Base-by-base conservation (phyloP, 2,888 invertebrate genomes). In the Tachina fera region DNA sequence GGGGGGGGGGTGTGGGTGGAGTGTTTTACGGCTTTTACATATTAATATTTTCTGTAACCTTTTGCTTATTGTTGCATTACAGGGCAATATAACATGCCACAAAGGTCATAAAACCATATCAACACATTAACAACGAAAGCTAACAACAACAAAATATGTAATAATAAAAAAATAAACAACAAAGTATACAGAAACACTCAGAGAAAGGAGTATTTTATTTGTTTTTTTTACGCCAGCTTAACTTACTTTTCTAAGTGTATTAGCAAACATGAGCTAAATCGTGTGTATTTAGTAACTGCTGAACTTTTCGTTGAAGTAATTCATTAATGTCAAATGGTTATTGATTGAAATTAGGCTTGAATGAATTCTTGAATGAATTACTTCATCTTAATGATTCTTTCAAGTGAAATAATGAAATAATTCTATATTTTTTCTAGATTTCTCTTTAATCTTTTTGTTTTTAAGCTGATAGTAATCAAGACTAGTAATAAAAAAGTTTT, bases 61-160 rank as follows among this genome's bases (percentile, higher is more conserved):
- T 31, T 43, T 60, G 43, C 53, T 71, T 79, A 78, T 19, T 72
- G 72, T 47, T 19, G 71, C 68, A 63, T 47, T 56, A 76, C 77
- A 72, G 79, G 89, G 89, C 90, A 85, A 90, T 90, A 90, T 88
- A 90, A 90, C 89, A 90, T 88, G 89, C 90, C 91, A 88, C 91
- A 91, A 88, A 90, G 91, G 91, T 91, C 91, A 90, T 91, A 91
- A 91, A 91, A 91, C 90, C 90, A 91, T 90, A 91, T 91, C 90
- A 91, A 91, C 89, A 91, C 89, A 90, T 91, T 91, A 90, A 90
- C 79, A 72, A 90, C 76, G 67, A 76, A 89, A 89, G 84, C 65
- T 68, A 72, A 83, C 71, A 71, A 65, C 80, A 47, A 83, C 71
- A 71, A 65, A 65, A 61, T n/a, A n/a, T n/a, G n/a, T n/a, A n/a